Evolutionary conservation across 2,888 invertebrate species (phyloP).

Genomic region (Lithodes maja): DNA sequence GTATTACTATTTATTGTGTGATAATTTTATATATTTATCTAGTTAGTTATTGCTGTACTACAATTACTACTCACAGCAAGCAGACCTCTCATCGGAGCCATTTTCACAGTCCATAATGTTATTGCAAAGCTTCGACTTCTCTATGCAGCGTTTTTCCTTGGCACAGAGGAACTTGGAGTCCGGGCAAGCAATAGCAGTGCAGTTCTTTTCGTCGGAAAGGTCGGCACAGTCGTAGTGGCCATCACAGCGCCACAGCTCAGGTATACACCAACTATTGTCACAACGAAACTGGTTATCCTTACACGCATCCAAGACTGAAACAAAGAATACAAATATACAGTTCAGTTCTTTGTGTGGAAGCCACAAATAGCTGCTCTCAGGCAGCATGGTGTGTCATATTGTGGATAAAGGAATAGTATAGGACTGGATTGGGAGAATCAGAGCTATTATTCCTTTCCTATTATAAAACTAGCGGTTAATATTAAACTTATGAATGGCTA

Average conservation of each 20-base stretch:
- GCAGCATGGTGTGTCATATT: too few relatives aligned
- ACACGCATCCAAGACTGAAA: constrained; percentile 88
- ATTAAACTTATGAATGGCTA: too few relatives aligned
- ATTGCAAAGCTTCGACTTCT: constrained; percentile 90
- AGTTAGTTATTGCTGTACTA: too few relatives aligned
- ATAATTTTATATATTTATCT: too few relatives aligned
- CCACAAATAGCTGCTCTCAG: too few relatives aligned
- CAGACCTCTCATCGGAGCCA: constrained; percentile 89
- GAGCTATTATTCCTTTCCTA: too few relatives aligned
- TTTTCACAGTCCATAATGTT: constrained; percentile 93
- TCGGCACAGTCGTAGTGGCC: constrained; percentile 87
- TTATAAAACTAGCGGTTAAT: too few relatives aligned
- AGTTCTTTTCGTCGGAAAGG: constrained; percentile 89
- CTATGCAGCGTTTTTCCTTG: constrained; percentile 89
- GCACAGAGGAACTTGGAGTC: constrained; percentile 93
- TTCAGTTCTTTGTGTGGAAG: too few relatives aligned
- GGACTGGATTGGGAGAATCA: too few relatives aligned
- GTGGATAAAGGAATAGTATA: too few relatives aligned
- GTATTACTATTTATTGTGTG: too few relatives aligned
- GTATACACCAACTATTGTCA: constrained; percentile 94
- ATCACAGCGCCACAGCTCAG: constrained; percentile 79
- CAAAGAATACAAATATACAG: neutral
- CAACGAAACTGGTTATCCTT: constrained; percentile 94
- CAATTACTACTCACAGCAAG: constrained; percentile 84
- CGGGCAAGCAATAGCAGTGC: constrained; percentile 88